Evolutionary conservation across 1,140 invertebrate species (phyloP).

Genomic region (Caerostris darwini): DNA sequence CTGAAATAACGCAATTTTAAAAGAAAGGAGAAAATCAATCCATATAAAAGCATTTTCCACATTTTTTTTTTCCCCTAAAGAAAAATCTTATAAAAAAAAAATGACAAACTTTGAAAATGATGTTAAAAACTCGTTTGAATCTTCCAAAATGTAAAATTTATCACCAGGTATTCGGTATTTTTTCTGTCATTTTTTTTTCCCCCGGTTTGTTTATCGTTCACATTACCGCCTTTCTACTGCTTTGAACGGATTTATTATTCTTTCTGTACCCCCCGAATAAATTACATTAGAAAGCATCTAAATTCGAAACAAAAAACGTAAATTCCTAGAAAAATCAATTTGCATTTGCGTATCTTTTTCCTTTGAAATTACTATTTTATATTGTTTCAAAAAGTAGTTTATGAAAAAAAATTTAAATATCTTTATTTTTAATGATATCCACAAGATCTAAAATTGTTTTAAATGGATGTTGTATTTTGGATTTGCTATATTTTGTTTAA

Average conservation of each 20-base stretch:
- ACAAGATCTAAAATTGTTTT: no score
- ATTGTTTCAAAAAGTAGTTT: no score
- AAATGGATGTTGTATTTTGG: no score
- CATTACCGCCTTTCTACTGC: not conserved
- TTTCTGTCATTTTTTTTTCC: not conserved
- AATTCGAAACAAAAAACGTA: not conserved
- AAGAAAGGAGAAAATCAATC: not conserved
- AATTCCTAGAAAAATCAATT: not conserved
- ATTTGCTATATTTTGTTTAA: no score
- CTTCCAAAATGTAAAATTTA: not conserved
- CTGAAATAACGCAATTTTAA: not conserved
- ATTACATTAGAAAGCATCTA: not conserved
- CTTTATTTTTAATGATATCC: no score
- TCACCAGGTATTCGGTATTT: not conserved
- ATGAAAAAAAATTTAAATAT: no score
- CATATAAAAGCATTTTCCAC: not conserved
- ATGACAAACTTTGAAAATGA: not conserved
- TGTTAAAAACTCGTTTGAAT: slow-evolving; percentile 11
- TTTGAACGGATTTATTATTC: not conserved
- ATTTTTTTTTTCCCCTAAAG: not conserved
- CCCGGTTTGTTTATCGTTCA: not conserved
- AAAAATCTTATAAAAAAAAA: not conserved
- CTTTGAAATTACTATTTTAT: not conserved
- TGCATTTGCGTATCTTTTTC: not conserved
- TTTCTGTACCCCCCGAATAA: not conserved